A percentile compares a stretch with the other conserved stretches of the same genome.
Evolutionary conservation across 1,140 invertebrate genomes (phyloP).

Genomic region (Pseudomyrmex pallidus): DNA sequence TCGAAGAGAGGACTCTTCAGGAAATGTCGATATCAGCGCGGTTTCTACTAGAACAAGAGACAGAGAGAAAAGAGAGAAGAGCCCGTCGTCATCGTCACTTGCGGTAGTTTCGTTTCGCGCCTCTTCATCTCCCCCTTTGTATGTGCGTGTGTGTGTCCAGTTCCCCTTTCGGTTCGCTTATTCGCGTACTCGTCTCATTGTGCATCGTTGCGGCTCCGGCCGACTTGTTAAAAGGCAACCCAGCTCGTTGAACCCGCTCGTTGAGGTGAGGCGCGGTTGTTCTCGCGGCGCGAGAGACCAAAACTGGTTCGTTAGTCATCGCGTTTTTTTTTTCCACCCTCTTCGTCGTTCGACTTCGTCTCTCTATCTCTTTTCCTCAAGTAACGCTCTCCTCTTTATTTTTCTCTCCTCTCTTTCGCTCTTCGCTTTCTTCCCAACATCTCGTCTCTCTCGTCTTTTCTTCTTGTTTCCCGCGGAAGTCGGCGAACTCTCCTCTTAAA

Average conservation of each 20-base stretch:
- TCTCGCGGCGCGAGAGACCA: constrained; percentile 40
- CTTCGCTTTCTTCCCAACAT: neutral
- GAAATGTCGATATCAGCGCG: constrained; percentile 77
- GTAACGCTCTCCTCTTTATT: neutral
- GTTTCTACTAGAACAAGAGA: constrained; percentile 72
- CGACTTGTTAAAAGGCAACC: constrained; percentile 44
- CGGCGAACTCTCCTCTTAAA: constrained; percentile 12
- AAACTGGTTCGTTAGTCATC: constrained; percentile 58
- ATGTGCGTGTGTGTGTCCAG: too few relatives aligned
- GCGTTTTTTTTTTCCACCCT: constrained; percentile 18
- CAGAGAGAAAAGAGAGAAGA: too few relatives aligned
- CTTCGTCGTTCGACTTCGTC: neutral
- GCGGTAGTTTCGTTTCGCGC: neutral
- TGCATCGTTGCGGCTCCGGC: constrained; percentile 25
- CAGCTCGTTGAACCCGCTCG: constrained; percentile 40
- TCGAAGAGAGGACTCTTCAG: constrained; percentile 73
- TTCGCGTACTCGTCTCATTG: constrained; percentile 23
- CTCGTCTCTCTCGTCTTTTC: neutral
- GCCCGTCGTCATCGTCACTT: neutral
- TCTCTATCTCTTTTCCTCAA: neutral
- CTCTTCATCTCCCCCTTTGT: neutral
- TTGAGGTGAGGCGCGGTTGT: constrained; percentile 38
- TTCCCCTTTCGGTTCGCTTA: neutral
- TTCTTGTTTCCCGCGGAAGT: neutral
- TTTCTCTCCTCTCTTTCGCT: neutral